Base-by-base conservation (phyloP, 1,140 invertebrate species). In the Lutraria rhynchaena region DNA sequence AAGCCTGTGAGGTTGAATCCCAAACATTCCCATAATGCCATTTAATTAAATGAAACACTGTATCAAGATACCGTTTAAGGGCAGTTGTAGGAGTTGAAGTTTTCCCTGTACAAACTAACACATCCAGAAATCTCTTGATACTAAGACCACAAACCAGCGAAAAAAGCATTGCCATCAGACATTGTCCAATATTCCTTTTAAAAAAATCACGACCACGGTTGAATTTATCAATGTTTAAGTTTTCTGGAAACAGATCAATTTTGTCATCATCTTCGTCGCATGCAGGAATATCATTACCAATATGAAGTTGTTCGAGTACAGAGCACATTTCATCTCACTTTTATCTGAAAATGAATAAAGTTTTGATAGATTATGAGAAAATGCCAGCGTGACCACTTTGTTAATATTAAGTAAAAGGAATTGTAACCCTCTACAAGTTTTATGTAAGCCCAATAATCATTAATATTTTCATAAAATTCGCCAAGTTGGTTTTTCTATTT, bases 41-140 rank as follows among this genome's bases (percentile, higher is more conserved):
- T 1, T 94, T 87, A 2, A 94, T 90, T 22, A 95, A 94, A 85
- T 97, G 96, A 3, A 95, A 91, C 51, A 96, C 91, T 0, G 96
- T 96, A 1, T 94, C 94, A 1, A 96, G 88, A 89, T 98, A 98
- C 84, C 97, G 93, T 76, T 94, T 94, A 89, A 96, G 97, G 88
- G 96, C 95, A 86, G 92, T 87, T 87, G 86, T 89, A 83, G 90
- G 89, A 86, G 88, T 94, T 91, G 89, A 89, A 77, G 88, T 91
- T 90, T 93, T 85, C 89, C 93, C 67, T 85, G 93, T 94, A 91
- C 93, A 75, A 90, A 93, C 81, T 83, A 93, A 55, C 85, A 91
- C 78, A 2, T 76, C 60, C 15, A 88, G 55, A 1, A 88, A 76
- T 49, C 83, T 84, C 15, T 33, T 49, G 3, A 87, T 78, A 77